These are phyloP conservation scores for Lasioglossum marginatum DNA, from an alignment of 2,888 invertebrate species.

Conservation along the genomic window DNA sequence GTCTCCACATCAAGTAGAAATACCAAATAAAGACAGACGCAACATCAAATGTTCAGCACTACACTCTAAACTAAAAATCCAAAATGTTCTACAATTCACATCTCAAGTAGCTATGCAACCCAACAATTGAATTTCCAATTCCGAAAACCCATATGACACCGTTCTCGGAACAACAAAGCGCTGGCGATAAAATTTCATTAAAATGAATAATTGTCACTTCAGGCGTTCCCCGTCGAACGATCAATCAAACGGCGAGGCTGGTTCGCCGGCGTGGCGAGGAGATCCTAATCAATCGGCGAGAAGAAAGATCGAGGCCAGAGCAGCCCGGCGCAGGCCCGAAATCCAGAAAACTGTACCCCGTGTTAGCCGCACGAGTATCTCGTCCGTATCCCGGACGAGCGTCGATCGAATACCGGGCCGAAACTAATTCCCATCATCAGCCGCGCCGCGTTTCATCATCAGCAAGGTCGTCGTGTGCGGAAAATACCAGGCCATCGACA, in stretches of 20 bases:
- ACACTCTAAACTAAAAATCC: neutral
- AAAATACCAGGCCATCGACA: slow-evolving; percentile 56
- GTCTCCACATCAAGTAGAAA: neutral
- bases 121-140: neutral
- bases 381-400: neutral
- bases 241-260: neutral
- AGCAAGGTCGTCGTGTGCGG: slow-evolving; percentile 48
- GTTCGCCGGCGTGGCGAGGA: neutral
- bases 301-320: neutral
- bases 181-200: neutral
- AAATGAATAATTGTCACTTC: neutral
- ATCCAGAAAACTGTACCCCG: neutral
- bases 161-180: neutral
- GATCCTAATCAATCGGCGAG: slow-evolving; percentile 7
- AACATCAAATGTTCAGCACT: neutral
- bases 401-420: neutral
- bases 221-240: neutral
- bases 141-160: neutral
- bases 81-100: neutral
- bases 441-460: slow-evolving; percentile 13
- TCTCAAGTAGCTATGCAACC: too few relatives aligned
- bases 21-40: neutral
- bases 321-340: neutral
- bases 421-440: slow-evolving; percentile 33
- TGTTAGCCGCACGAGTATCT: neutral